A percentile compares a stretch with the other conserved stretches of the same genome.
phyloP scores from a whole-genome alignment of 2,888 invertebrate species.

The Sinotaia quadrata region DNA sequence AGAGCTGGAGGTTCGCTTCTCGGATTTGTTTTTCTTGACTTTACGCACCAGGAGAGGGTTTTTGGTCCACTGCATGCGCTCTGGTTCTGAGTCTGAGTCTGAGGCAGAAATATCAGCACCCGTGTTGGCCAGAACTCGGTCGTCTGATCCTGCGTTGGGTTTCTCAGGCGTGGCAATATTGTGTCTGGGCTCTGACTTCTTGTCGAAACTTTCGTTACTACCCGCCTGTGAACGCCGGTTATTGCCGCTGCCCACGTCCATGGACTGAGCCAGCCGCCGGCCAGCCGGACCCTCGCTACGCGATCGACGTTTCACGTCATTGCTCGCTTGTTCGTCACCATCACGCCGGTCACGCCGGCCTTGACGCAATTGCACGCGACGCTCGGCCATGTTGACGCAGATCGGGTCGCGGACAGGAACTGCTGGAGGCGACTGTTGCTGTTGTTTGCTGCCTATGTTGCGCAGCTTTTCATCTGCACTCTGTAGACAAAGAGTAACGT shows the following conservation, averaged over 20 bases:
- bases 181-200: slow-evolving; percentile 30
- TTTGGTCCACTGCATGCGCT: slow-evolving; percentile 58
- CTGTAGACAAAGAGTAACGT: slow-evolving; percentile 43
- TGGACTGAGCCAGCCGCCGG: slow-evolving; percentile 38
- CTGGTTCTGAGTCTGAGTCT: slow-evolving; percentile 55
- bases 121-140: slow-evolving; percentile 19
- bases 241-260: slow-evolving; percentile 34
- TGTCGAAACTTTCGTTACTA: slow-evolving; percentile 33
- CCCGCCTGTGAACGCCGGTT: slow-evolving; percentile 18
- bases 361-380: slow-evolving; percentile 47
- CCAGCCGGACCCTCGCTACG: slow-evolving; percentile 60
- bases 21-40: slow-evolving; percentile 40
- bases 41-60: slow-evolving; percentile 57
- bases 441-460: slow-evolving; percentile 50
- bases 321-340: slow-evolving; percentile 32
- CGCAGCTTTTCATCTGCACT: slow-evolving; percentile 65
- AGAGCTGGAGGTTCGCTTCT: slow-evolving; percentile 47
- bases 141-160: slow-evolving; percentile 42
- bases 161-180: slow-evolving; percentile 20
- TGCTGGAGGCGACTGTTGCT: slow-evolving; percentile 18
- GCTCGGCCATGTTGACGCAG: slow-evolving; percentile 50
- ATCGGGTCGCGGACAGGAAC: slow-evolving; percentile 6
- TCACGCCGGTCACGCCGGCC: slow-evolving; percentile 34
- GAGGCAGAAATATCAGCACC: slow-evolving; percentile 43
- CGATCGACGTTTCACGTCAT: slow-evolving; percentile 53